Base-by-base conservation (phyloP, 2,888 invertebrate species). In the Ditula angustiorana region DNA sequence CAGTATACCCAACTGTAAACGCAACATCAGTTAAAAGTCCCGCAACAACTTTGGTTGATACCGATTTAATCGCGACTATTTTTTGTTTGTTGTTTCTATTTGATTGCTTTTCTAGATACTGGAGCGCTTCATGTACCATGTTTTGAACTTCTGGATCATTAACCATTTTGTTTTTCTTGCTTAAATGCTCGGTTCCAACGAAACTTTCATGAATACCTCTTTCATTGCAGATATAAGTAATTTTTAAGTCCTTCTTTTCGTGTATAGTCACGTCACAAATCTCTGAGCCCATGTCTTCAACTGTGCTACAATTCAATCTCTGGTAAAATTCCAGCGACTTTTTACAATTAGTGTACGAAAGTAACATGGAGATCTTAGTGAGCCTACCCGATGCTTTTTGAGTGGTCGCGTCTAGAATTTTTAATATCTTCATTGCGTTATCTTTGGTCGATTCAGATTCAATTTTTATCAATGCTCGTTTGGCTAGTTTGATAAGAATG, bases 11-110 rank as follows among this genome's bases (percentile, higher is more conserved):
- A 8, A 96, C 83, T 70, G 93, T 87, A 55, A 94, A 94, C 69
- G 93, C 92, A 47, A 96, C 93, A 75, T 91, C 93, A 26, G 94
- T 94, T 56, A 93, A 74, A 26, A 83, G 73, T 16, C 95, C 95
- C 52, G 94, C 83, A 4, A 95, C 94, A 10, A 94, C 78, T 82
- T 94, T 92, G 21, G 80, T 80, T 0, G 88, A 81, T 10, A 93
- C 93, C 1, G 90, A 86, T 56, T 83, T 81, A 5, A 95, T 77
- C 59, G 87, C 77, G 0, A 88, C 76, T 16, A 94, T 69, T 70
- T 82, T 82, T 68, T 83, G 85, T 76, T 84, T 87, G 63, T 81
- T 81, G 57, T 81, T 80, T 61, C 69, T 79, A 60, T 81, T 79
- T 5, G 90, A 90, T 69, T 85, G 77, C 0, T 76, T 60, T 74